Conservation (phyloP, 2,113 vertebrate genomes). For the Meleagris gallopavo region DNA sequence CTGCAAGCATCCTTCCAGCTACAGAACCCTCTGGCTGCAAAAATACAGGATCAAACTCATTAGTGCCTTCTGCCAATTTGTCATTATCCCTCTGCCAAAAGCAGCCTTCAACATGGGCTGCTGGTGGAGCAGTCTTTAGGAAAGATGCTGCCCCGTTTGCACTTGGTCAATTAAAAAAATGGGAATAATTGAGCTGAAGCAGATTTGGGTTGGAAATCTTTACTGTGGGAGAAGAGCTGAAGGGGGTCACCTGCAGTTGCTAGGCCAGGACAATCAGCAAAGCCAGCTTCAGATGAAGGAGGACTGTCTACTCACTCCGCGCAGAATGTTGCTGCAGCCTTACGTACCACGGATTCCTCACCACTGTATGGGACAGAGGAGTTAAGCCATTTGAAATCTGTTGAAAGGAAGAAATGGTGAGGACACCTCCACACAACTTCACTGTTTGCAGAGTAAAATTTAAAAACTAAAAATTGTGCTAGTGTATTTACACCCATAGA, state of each 20-base stretch:
- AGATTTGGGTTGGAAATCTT: not conserved
- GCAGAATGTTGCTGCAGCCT: not conserved
- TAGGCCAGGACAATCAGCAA: not conserved
- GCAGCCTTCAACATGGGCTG: not conserved
- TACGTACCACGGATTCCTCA: not conserved
- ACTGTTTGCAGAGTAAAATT: not conserved
- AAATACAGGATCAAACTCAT: not conserved
- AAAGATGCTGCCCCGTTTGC: not conserved
- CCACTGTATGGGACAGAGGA: not conserved
- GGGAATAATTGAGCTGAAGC: not conserved
- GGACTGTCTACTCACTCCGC: not conserved
- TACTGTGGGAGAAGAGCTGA: not conserved
- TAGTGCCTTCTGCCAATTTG: not conserved
- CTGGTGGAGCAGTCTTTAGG: not conserved
- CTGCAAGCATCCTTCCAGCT: not conserved
- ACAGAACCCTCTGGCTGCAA: not conserved
- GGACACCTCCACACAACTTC: not conserved
- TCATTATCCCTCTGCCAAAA: not conserved
- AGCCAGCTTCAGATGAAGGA: not conserved
- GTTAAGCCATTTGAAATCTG: not conserved
- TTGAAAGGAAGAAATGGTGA: not conserved
- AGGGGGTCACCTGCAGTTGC: not conserved
- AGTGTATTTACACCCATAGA: not conserved
- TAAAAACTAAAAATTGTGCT: not conserved
- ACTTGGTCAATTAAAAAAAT: not conserved